Base-by-base conservation (phyloP, 2,888 invertebrate genomes). In the Tetheella fluctuosa region DNA sequence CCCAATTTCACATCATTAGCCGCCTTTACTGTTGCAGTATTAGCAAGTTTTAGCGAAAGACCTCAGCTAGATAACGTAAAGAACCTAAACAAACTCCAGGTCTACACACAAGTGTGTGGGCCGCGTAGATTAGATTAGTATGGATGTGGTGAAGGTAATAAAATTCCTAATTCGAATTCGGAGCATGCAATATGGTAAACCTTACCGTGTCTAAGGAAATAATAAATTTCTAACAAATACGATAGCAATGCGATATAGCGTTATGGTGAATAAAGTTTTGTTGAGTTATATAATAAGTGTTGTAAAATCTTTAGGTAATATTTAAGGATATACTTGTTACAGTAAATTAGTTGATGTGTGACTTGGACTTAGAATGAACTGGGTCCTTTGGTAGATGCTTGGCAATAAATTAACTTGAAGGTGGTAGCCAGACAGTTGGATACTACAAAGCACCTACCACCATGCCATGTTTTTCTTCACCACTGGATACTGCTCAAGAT, bases 91-190 rank as follows among this genome's bases (percentile, higher is more conserved):
- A 10, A 48, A 8, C 48, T 48, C 48, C 48, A 48, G 20, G 48
- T 48, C 55, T 30, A 28, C 30, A 17, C 10, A 59, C 63, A 63
- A 66, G 60, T 58, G 67, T 59, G 62, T 67, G 68, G 66, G 75
- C 68, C 60, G 74, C 65, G 60, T 25, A 65, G 64, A 71, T 70
- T 63, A 69, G 66, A 71, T 65, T 60, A 63, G 60, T 63, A 63
- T 61, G 59, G 58, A 68, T 59, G 62, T 56, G 52, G 60, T 58
- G 65, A 70, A 65, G 60, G 58, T 61, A 59, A 70, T 68, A 68
- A 67, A 69, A 66, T 64, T 63, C 67, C 69, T 65, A 65, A 72
- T 70, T 61, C 60, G 64, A 72, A 79, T 76, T 71, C 74, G 67
- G 73, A 73, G 59, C 71, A 71, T 67, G 65, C 59, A 17, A 58